phyloP scores from a whole-genome alignment of 2,888 invertebrate genomes.

The Nomada ruficornis region DNA sequence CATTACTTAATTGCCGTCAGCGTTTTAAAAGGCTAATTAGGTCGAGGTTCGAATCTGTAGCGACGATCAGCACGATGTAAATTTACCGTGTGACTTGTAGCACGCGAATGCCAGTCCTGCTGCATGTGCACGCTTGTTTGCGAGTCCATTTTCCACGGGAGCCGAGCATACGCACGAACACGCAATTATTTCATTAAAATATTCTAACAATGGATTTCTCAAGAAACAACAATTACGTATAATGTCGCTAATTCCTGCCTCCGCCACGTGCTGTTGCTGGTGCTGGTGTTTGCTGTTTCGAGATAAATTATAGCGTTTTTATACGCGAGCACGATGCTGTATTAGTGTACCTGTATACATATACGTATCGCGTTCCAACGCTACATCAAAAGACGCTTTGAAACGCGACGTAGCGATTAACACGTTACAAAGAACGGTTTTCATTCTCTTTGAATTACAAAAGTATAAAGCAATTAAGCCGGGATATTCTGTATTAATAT shows the following conservation, averaged over 20 bases:
- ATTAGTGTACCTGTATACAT: no score
- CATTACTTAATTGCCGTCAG: conserved; percentile 42
- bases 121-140: conserved; percentile 49
- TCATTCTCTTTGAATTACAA: conserved; percentile 7
- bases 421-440: conserved; percentile 11
- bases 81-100: conserved; percentile 58
- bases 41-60: conserved; percentile 70
- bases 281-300: background rate
- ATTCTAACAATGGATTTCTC: conserved; percentile 31
- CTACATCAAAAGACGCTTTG: conserved; percentile 34
- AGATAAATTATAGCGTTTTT: conserved; percentile 33
- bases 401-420: conserved; percentile 28
- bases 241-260: conserved; percentile 21
- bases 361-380: conserved; percentile 1
- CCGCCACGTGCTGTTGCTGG: conserved; percentile 26
- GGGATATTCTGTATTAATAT: background rate
- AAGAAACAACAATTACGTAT: conserved; percentile 38
- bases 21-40: conserved; percentile 68
- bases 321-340: background rate
- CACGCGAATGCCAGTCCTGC: conserved; percentile 52
- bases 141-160: conserved; percentile 35
- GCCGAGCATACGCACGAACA: conserved; percentile 34
- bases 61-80: conserved; percentile 68
- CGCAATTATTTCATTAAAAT: conserved; percentile 62
- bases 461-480: conserved; percentile 1